A percentile compares a stretch with the other conserved stretches of the same genome.
Conservation (phyloP, 2,888 invertebrate genomes). For the Cephus pulcher region DNA sequence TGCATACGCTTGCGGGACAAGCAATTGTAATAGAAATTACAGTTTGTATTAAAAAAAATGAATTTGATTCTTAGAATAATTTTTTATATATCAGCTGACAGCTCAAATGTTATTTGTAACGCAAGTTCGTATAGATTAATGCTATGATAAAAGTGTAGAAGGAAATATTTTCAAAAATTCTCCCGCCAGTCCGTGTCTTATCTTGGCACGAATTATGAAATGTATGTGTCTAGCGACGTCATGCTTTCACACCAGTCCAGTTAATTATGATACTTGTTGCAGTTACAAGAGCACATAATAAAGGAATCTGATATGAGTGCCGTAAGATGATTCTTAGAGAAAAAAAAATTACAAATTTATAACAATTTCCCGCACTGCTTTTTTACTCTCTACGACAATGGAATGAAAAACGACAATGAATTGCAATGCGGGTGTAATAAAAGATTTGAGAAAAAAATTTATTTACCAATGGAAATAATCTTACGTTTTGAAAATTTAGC, state of each 20-base stretch:
- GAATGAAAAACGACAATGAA: background rate
- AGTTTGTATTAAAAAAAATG: background rate
- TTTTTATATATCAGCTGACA: background rate
- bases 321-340: background rate
- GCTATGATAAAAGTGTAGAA: too few species aligned
- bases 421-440: background rate
- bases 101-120: background rate
- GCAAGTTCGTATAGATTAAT: background rate
- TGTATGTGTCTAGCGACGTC: background rate
- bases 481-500: background rate
- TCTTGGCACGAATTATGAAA: background rate
- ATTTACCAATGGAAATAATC: background rate
- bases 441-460: background rate
- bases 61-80: background rate
- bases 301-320: background rate
- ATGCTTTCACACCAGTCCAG: slow-evolving; percentile 33
- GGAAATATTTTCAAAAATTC: background rate
- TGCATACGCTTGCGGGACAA: background rate
- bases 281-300: slow-evolving; percentile 42
- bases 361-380: background rate
- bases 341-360: background rate
- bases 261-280: slow-evolving; percentile 37
- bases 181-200: background rate
- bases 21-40: background rate
- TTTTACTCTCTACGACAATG: background rate